A percentile compares a stretch with the other conserved stretches of the same genome.
These are phyloP conservation scores for Protobothrops flavoviridis DNA, from an alignment of 2,113 vertebrate species.

Conservation along the genomic window DNA sequence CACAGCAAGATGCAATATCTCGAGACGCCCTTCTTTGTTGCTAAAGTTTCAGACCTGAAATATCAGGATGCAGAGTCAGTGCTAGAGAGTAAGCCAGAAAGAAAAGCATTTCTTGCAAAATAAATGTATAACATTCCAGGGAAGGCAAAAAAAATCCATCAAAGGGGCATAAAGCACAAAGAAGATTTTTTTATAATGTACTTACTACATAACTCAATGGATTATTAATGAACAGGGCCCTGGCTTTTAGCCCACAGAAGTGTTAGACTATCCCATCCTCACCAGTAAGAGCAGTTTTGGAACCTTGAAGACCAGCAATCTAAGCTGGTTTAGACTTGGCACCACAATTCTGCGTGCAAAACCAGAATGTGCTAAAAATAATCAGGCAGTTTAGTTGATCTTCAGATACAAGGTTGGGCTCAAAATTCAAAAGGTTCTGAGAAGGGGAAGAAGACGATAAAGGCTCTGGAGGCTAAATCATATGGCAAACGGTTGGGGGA, in stretches of 20 bases:
- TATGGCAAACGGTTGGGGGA: neutral
- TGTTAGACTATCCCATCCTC: neutral
- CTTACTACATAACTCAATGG: neutral
- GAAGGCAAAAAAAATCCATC: neutral
- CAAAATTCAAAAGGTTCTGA: neutral
- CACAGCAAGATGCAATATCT: conserved; percentile 25
- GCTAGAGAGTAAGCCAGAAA: neutral
- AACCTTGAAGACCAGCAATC: neutral
- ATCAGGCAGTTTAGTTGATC: neutral
- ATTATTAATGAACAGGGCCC: neutral
- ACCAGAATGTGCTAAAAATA: neutral
- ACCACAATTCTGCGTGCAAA: neutral
- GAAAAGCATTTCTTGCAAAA: neutral
- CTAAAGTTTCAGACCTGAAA: neutral
- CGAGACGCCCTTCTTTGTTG: neutral
- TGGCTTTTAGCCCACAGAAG: neutral
- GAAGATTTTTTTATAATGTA: neutral
- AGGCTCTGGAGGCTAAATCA: neutral
- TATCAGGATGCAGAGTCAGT: neutral
- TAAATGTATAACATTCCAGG: neutral
- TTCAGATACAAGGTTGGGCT: neutral
- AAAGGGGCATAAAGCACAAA: neutral
- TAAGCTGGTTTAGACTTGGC: neutral
- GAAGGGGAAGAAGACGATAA: neutral
- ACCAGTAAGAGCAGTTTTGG: neutral